Conservation (phyloP, 2,113 vertebrate species). For the Coptodon rendalli region DNA sequence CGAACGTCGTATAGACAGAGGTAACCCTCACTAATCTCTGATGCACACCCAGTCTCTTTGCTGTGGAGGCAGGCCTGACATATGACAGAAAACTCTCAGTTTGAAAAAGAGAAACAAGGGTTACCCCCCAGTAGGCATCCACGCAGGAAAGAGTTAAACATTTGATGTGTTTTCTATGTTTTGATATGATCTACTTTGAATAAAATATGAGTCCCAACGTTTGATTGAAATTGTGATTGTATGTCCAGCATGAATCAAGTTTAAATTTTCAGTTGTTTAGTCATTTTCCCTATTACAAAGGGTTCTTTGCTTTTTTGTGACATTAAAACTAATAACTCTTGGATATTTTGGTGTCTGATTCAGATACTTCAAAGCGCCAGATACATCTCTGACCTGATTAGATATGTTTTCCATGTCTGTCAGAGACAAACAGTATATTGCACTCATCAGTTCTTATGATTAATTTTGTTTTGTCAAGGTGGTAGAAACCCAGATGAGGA, state of each 20-base stretch:
- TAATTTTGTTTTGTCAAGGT: constrained; percentile 37
- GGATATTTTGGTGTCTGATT: neutral
- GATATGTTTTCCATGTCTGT: neutral
- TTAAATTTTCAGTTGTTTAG: neutral
- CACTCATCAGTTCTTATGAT: neutral
- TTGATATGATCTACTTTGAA: neutral
- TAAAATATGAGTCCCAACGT: neutral
- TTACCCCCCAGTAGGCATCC: neutral
- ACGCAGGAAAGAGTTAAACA: neutral
- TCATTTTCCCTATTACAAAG: neutral
- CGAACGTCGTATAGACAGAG: neutral
- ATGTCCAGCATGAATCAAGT: neutral
- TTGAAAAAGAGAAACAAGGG: neutral
- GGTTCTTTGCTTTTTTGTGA: neutral
- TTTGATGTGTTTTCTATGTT: neutral
- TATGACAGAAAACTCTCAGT: neutral
- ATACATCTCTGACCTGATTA: neutral
- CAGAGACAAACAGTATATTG: neutral
- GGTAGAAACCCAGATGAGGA: constrained; percentile 63
- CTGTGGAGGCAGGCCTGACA: neutral
- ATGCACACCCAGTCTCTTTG: neutral
- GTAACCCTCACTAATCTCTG: neutral
- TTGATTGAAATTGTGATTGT: neutral
- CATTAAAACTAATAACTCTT: neutral
- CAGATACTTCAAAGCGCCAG: neutral